Percentiles rank a stretch among this genome's conserved stretches.
These are phyloP conservation scores for Otolemur garnettii DNA, from an alignment of 2,113 vertebrate genomes.

Conservation along the genomic window DNA sequence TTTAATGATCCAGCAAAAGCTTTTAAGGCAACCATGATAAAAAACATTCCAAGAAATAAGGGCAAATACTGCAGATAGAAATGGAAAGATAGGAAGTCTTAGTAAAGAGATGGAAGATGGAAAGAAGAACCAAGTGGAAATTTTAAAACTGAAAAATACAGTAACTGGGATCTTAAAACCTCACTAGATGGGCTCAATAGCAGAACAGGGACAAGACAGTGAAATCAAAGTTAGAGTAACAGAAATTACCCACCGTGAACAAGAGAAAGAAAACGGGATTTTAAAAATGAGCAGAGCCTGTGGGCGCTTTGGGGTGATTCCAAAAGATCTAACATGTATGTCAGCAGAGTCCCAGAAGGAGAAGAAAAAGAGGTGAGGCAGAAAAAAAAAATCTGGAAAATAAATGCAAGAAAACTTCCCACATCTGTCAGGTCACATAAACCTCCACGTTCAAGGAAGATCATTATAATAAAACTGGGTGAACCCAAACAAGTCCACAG, in stretches of 20 bases:
- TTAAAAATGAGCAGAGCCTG: background rate
- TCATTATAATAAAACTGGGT: background rate
- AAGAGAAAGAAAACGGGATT: background rate
- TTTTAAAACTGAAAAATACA: constrained; percentile 44
- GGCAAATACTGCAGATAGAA: background rate
- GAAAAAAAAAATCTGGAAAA: constrained; percentile 1
- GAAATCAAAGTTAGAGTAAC: background rate
- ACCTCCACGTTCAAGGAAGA: background rate
- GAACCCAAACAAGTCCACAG: background rate
- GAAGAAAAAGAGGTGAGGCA: background rate
- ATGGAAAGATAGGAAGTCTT: constrained; percentile 9
- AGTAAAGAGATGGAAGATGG: background rate
- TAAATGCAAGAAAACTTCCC: background rate
- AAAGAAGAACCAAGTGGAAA: background rate
- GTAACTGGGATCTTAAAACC: background rate
- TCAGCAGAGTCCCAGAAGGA: background rate
- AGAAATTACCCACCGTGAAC: constrained; percentile 12
- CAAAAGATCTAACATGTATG: background rate
- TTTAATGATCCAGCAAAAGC: constrained; percentile 14
- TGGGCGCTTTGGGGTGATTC: background rate
- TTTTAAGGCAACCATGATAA: background rate
- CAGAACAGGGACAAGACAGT: background rate
- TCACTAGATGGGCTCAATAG: background rate
- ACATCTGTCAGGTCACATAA: background rate
- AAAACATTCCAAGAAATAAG: constrained; percentile 12